A percentile compares a stretch with the other conserved stretches of the same genome.
Evolutionary conservation across 2,113 vertebrate species (phyloP).

Genomic region (Gavia stellata): DNA sequence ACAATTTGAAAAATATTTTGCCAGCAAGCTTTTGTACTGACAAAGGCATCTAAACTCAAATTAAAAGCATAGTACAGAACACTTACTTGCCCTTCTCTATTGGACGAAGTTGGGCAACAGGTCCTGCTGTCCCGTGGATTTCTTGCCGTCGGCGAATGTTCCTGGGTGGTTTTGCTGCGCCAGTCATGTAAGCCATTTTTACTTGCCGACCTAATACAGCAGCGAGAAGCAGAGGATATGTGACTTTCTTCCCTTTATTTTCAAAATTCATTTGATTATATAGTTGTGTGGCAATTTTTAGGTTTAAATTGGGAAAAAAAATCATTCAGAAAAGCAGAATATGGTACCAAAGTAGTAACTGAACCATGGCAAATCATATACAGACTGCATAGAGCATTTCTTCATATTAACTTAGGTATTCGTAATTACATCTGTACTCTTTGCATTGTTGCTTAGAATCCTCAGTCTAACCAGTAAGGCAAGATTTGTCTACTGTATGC

Average conservation of each 20-base stretch:
- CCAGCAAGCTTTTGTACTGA: not conserved
- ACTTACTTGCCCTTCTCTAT: slow-evolving; percentile 70
- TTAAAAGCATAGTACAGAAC: not conserved
- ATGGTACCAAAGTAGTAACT: not conserved
- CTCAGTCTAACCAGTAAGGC: not conserved
- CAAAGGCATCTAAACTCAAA: not conserved
- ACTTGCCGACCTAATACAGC: slow-evolving; percentile 76
- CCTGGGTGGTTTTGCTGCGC: slow-evolving; percentile 78
- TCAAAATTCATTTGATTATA: not conserved
- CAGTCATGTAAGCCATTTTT: slow-evolving; percentile 83
- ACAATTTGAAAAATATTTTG: not conserved
- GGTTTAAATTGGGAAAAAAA: not conserved
- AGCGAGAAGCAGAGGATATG: not conserved
- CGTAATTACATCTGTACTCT: not conserved
- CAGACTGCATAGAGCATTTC: not conserved
- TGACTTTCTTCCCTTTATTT: not conserved
- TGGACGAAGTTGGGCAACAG: slow-evolving; percentile 53
- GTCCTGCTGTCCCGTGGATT: slow-evolving; percentile 70
- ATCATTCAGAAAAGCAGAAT: not conserved
- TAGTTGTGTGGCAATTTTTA: not conserved
- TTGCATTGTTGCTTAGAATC: not conserved
- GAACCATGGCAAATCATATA: not conserved
- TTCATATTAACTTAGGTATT: not conserved
- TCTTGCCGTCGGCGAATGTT: slow-evolving; percentile 72
- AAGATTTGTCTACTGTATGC: not conserved